Evolutionary conservation across 2,113 vertebrate genomes (phyloP), one percentile per base, ranked within the genome.

Genomic region (Sterrhoptilus dennistouni): DNA sequence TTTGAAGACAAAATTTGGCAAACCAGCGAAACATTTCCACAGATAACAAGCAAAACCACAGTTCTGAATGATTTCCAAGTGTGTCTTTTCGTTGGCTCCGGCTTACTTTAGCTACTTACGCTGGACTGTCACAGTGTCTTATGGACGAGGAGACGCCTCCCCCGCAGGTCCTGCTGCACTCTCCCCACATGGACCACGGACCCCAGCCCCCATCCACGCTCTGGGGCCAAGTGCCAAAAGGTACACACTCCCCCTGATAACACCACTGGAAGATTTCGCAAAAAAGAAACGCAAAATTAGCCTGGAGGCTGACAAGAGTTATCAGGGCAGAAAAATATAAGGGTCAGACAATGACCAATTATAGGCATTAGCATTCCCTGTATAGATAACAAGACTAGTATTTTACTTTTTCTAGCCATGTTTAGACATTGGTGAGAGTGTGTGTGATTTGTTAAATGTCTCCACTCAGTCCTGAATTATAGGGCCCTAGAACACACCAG

Each of bases 31-130:
- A 97, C 95, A 92, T 96, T 97, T 96, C 97, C 97, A 97, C 91
- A 98, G 97, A 97, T 97, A 98, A 98, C 96, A 98, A 85, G 92
- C 71, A 90, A 98, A 98, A 98, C 93, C 97, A 97, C 97, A 97
- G 94, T 95, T 97, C 11, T 97, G 95, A 98, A 96, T 96, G 87
- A 97, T 94, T 97, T 98, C 98, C 98, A 98, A 98, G 65, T 93
- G 97, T 96, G 98, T 98, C 98, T 98, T 98, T 98, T 98, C 98
- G 92, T 98, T 98, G 98, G 98, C 98, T 99, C 97, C 76, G 97
- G 99, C 99, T 99, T 99, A 99, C 99, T 99, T 99, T 99, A 99
- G 99, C 98, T 99, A 99, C 99, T 99, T 99, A 99, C 99, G 99
- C 99, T 99, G 99, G 99, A 98, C 99, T 99, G 99, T 99, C 99